phyloP scores from a whole-genome alignment of 1,140 invertebrate genomes.

The Drosophila kanapiae region DNA sequence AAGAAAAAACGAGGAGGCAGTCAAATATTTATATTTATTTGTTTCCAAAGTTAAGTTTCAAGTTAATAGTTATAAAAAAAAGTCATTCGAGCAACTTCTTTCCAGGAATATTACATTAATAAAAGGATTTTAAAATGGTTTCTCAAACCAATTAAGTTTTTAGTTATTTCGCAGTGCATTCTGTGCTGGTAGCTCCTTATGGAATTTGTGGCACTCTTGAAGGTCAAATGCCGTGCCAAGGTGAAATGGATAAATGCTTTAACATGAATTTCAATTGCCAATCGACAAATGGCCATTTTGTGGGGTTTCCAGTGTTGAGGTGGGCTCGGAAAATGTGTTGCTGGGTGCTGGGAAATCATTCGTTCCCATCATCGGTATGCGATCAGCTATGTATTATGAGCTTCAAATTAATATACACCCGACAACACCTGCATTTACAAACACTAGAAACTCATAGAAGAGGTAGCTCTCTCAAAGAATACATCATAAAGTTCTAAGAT shows the following conservation, averaged over 20 bases:
- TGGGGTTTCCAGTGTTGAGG: slow-evolving; percentile 13
- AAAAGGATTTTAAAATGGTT: no score
- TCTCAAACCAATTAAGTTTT: no score
- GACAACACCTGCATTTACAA: neutral
- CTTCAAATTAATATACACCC: neutral
- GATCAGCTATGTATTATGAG: neutral
- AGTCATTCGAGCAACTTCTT: no score
- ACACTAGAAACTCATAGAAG: neutral
- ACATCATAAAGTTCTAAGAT: neutral
- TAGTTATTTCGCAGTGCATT: neutral
- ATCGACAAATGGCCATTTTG: slow-evolving; percentile 49
- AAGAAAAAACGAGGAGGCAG: no score
- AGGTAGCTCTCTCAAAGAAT: neutral
- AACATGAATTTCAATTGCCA: slow-evolving; percentile 54
- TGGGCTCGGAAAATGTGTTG: neutral
- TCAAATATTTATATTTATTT: no score
- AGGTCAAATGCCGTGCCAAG: slow-evolving; percentile 63
- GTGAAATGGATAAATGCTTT: slow-evolving; percentile 56
- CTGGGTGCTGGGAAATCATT: neutral
- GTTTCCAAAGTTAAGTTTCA: no score
- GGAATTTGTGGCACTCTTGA: slow-evolving; percentile 57
- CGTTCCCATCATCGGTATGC: neutral
- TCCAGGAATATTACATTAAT: no score
- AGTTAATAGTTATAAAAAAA: no score
- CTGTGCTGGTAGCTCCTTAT: neutral